Conservation (phyloP, 2,113 vertebrate species). For the Ciconia stormi region DNA sequence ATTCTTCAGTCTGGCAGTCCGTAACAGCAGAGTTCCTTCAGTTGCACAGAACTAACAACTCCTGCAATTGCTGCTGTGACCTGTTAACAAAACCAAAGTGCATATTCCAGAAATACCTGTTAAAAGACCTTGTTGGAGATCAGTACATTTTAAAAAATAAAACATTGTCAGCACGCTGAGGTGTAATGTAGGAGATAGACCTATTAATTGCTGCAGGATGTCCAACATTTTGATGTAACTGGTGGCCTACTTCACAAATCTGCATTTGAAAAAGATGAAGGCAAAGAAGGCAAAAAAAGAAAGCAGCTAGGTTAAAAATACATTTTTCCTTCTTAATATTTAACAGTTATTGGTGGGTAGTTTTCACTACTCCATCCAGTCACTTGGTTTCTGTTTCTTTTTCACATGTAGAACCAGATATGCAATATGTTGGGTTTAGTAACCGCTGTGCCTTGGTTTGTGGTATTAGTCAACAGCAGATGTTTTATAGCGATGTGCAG, state of each 20-base stretch:
- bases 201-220: not conserved
- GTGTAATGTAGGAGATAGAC: not conserved
- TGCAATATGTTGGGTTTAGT: not conserved
- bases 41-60: not conserved
- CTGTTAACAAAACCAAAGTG: not conserved
- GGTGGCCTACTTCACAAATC: not conserved
- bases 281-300: not conserved
- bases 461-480: not conserved
- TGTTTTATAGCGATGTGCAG: not conserved
- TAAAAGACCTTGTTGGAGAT: not conserved
- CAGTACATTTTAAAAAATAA: not conserved
- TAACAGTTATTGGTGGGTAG: not conserved
- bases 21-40: not conserved
- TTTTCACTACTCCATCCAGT: not conserved
- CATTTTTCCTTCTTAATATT: not conserved
- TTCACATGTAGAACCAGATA: not conserved
- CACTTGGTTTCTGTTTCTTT: not conserved
- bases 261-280: not conserved
- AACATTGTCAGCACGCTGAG: not conserved
- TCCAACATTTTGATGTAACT: not conserved
- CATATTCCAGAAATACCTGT: not conserved
- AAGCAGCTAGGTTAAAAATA: not conserved
- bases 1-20: accelerated
- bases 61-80: not conserved
- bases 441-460: not conserved